Base-by-base conservation (phyloP, 2,797 vertebrate species). In the Anas acuta region DNA sequence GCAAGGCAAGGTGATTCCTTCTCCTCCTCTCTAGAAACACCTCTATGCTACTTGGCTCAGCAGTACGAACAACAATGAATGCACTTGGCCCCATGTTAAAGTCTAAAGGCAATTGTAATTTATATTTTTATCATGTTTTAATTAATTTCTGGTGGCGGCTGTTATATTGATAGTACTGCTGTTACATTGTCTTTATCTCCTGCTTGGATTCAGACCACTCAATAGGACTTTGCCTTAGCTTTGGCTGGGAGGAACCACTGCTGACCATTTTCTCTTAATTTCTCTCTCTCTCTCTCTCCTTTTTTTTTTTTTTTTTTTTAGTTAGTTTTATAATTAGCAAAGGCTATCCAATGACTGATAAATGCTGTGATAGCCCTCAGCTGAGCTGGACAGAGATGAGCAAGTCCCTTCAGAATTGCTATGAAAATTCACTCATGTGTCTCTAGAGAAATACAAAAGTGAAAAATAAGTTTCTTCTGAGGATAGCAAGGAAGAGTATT, bases 141-240 rank as follows among this genome's bases (percentile, higher is more conserved):
- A 51, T 87, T 90, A 61, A 69, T 28, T 89, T 89, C 57, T 93
- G 37, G 45, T 89, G 45, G 49, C 80, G 92, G 93, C 53, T 93
- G 92, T 84, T 82, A 32, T 1, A 87, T 8, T 79, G 64, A 73
- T 3, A 4, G 43, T 45, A 37, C 47, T 82, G 61, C 17, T 91
- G 86, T 77, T 81, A 17, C 54, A 51, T 51, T 6, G 2, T 58
- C 53, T 81, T 7, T 89, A 77, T 79, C 74, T 57, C 84, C 80
- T 90, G 60, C 47, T 88, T 86, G 72, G 67, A 90, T 84, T 84
- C 67, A 91, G 85, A 92, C 23, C 75, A 82, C 58, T 82, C 0
- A 0, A 37, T 32, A 61, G 49, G 64, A 80, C 62, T 35, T 58
- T n/a, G 41, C 86, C 75, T 66, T 57, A 94, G 65, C 41, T 94